Evolutionary conservation across 2,797 vertebrate species (phyloP).

Genomic region (Anabas testudineus): DNA sequence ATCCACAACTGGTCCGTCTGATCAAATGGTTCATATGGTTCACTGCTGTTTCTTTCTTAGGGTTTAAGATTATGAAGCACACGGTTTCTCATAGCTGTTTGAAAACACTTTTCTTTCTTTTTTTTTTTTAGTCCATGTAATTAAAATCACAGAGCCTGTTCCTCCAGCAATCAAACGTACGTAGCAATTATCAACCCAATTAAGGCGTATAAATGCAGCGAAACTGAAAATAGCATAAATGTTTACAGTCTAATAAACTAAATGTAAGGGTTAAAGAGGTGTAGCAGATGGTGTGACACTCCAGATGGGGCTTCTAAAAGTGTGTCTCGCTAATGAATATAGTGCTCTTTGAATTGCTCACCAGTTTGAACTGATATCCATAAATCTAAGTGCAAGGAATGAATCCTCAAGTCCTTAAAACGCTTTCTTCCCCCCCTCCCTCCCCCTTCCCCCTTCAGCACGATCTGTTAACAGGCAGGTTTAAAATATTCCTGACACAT

Average conservation of each 20-base stretch:
- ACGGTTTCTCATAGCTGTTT: slow-evolving; percentile 34
- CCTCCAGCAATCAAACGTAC: slow-evolving; percentile 35
- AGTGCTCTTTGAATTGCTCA: slow-evolving; percentile 46
- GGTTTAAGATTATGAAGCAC: slow-evolving; percentile 21
- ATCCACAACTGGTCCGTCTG: slow-evolving; percentile 28
- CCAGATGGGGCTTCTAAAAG: slow-evolving; percentile 51
- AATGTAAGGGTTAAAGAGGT: slow-evolving; percentile 49
- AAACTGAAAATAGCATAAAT: slow-evolving; percentile 56
- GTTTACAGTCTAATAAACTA: slow-evolving; percentile 61
- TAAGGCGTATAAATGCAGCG: slow-evolving; percentile 44
- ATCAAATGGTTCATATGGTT: slow-evolving; percentile 6
- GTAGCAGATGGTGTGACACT: slow-evolving; percentile 50
- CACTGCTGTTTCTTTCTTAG: slow-evolving; percentile 6
- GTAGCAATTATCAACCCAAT: slow-evolving; percentile 46
- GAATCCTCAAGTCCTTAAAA: slow-evolving; percentile 39
- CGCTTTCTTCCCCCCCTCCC: slow-evolving; percentile 23
- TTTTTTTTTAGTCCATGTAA: slow-evolving; percentile 32
- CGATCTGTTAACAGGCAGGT: slow-evolving; percentile 56
- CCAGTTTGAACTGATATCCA: slow-evolving; percentile 48
- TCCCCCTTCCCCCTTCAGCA: slow-evolving; percentile 1
- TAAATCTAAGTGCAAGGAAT: slow-evolving; percentile 49
- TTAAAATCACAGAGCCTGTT: slow-evolving; percentile 51
- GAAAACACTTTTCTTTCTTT: slow-evolving; percentile 39
- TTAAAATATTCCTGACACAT: slow-evolving; percentile 74
- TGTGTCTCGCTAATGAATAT: slow-evolving; percentile 44